A percentile compares a stretch with the other conserved stretches of the same genome.
These are phyloP conservation scores for Leucophenga maculata DNA, from an alignment of 2,888 invertebrate genomes.

Conservation along the genomic window DNA sequence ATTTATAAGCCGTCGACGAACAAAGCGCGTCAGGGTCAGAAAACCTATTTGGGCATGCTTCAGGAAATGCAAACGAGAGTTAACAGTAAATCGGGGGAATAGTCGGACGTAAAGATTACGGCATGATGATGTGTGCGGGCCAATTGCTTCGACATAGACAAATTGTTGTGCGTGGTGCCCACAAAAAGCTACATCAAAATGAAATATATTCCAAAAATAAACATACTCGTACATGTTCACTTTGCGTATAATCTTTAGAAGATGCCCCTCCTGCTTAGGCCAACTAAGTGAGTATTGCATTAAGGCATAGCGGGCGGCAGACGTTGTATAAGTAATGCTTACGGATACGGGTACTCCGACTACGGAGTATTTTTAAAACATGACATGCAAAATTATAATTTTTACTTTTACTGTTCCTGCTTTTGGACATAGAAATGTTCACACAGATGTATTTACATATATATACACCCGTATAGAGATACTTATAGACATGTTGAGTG, in stretches of 20 bases:
- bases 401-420: neutral
- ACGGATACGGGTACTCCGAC: neutral
- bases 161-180: conserved; percentile 3
- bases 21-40: conserved; percentile 57
- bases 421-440: conserved; percentile 8
- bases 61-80: conserved; percentile 22
- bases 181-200: neutral
- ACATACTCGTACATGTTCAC: neutral
- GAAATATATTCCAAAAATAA: conserved; percentile 18
- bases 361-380: conserved; percentile 18
- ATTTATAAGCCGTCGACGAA: conserved; percentile 36
- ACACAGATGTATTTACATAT: too few relatives aligned
- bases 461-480: neutral
- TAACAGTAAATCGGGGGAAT: conserved; percentile 46
- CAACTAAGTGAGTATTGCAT: too few relatives aligned
- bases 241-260: conserved; percentile 9
- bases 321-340: neutral
- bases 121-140: conserved; percentile 8
- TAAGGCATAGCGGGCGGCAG: neutral
- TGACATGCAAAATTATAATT: conserved; percentile 19
- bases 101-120: conserved; percentile 28
- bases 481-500: conserved; percentile 14
- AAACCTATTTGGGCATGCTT: conserved; percentile 48
- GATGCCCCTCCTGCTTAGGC: neutral
- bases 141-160: conserved; percentile 13